A percentile compares a stretch with the other conserved stretches of the same genome.
Conservation (phyloP, 2,888 invertebrate genomes). For the Sisyra nigra region DNA sequence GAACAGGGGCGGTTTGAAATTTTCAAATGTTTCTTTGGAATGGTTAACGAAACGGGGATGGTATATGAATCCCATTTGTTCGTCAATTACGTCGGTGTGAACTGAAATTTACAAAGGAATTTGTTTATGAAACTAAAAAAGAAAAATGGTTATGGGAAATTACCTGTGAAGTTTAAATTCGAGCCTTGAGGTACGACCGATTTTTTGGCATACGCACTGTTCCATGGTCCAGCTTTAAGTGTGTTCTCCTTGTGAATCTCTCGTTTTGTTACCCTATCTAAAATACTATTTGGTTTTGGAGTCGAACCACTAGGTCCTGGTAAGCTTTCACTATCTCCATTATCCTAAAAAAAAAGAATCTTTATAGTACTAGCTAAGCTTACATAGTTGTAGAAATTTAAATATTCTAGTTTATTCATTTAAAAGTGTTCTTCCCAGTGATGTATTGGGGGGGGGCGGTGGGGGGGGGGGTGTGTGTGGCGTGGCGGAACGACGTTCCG, state of each 20-base stretch:
- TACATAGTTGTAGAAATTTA: too few relatives aligned
- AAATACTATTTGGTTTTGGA: constrained; percentile 30
- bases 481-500: too few relatives aligned
- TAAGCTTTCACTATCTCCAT: constrained; percentile 15
- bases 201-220: constrained; percentile 26
- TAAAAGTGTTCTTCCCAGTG: too few relatives aligned
- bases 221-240: constrained; percentile 56
- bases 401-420: too few relatives aligned
- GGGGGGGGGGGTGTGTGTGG: too few relatives aligned
- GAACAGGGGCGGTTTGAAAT: constrained; percentile 36
- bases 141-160: background rate
- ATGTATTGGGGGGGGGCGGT: too few relatives aligned
- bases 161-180: constrained; percentile 31
- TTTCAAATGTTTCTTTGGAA: constrained; percentile 32
- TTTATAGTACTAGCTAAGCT: too few relatives aligned
- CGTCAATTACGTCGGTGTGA: constrained; percentile 42
- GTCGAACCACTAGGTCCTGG: constrained; percentile 20
- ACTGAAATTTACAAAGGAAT: constrained; percentile 27
- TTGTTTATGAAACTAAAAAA: background rate
- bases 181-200: constrained; percentile 17
- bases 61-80: constrained; percentile 17
- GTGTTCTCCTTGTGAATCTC: constrained; percentile 50
- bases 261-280: constrained; percentile 36
- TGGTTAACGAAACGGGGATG: constrained; percentile 17
- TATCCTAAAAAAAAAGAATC: constrained; percentile 22